Evolutionary conservation across 2,888 invertebrate species (phyloP), one percentile per base, ranked within the genome.

Genomic region (Ptychoptera albimana): DNA sequence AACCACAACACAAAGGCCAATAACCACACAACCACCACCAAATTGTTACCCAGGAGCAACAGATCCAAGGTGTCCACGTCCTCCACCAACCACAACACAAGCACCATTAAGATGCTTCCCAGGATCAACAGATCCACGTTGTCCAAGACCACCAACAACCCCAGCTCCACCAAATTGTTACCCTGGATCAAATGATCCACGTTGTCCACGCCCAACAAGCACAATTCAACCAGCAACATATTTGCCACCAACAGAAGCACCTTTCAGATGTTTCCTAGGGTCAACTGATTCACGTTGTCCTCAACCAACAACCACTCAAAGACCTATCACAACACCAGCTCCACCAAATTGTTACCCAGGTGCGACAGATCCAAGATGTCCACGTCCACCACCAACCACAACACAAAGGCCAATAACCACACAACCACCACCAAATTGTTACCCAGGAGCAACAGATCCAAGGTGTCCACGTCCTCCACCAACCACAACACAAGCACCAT

Each of bases 1-100:
- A 10, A 16, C 34, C 8, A 45, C 45, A 23, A 23, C 23, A 13
- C 37, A n/a, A n/a, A n/a, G n/a, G n/a, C 55, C 51, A 10, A 16
- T 29, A 5, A 45, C 45, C 3, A 23, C 23, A 13, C 37, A 60
- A 57, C 30, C 56, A 55, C 29, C 52, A 50, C 12, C 53, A 44
- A 9, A 57, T 58, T 64, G 63, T 43, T 61, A 55, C 37, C 60
- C 60, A 8, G 63, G 61, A 8, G 56, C 59, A 2, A 48, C 35
- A 1, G 61, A 60, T 48, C 57, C 57, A 6, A 51, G 56, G 44
- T 60, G 60, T 46, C 56, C 55, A 23, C 40, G 45, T 45, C 40
- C 52, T 7, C 44, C 56, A 55, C 11, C 50, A 44, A 29, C 51
- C 48, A n/a, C 50, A 44, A 29, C 51, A 48, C 23, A 3, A 23